Evolutionary conservation across 2,113 vertebrate genomes (phyloP).

Genomic region (Kryptolebias marmoratus): DNA sequence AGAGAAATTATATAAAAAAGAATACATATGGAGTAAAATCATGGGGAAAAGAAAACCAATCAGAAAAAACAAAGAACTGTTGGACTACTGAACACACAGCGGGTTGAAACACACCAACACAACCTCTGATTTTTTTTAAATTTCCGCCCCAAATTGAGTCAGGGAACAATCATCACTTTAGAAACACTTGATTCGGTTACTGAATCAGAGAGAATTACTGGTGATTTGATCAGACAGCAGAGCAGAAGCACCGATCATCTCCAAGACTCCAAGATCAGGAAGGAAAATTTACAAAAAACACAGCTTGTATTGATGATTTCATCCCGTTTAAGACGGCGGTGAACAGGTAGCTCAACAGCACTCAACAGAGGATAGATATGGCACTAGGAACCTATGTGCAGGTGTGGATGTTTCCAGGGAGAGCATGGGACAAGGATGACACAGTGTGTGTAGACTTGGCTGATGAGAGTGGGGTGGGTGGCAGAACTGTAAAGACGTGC

Average conservation of each 20-base stretch:
- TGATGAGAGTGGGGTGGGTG: slow-evolving; percentile 56
- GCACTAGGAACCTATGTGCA: slow-evolving; percentile 72
- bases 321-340: slow-evolving; percentile 48
- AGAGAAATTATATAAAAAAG: slow-evolving; percentile 19
- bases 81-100: slow-evolving; percentile 68
- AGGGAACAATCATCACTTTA: slow-evolving; percentile 30
- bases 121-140: slow-evolving; percentile 49
- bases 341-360: slow-evolving; percentile 67
- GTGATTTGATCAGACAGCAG: slow-evolving; percentile 23
- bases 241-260: slow-evolving; percentile 15
- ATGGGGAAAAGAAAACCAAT: neutral
- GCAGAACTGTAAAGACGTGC: slow-evolving; percentile 68
- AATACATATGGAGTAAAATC: slow-evolving; percentile 9
- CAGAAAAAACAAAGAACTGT: slow-evolving; percentile 17
- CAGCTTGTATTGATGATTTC: slow-evolving; percentile 50
- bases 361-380: slow-evolving; percentile 14
- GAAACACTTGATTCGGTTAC: slow-evolving; percentile 43
- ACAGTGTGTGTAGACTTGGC: slow-evolving; percentile 45
- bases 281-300: slow-evolving; percentile 40
- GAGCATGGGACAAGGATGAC: slow-evolving; percentile 64
- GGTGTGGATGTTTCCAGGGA: slow-evolving; percentile 80
- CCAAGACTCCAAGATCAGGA: slow-evolving; percentile 35
- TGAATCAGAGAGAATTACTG: slow-evolving; percentile 20
- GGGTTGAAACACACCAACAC: slow-evolving; percentile 58
- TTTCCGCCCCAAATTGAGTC: slow-evolving; percentile 34